Conservation (phyloP, 2,113 vertebrate species). For the Osmerus eperlanus region DNA sequence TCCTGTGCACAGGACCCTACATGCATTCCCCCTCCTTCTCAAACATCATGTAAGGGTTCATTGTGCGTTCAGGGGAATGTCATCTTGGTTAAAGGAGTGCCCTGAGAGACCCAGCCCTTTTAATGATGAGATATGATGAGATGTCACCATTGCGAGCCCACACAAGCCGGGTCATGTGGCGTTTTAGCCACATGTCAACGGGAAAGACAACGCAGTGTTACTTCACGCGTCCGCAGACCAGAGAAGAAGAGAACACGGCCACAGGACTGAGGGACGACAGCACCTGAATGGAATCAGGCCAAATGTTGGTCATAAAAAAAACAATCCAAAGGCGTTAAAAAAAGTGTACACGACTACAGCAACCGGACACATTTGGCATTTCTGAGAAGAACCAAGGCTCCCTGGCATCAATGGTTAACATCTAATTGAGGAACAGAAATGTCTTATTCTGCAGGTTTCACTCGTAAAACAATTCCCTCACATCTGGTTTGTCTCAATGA, state of each 20-base stretch:
- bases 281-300: too few species aligned
- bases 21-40: background rate
- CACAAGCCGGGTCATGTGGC: too few species aligned
- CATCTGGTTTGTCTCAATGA: background rate
- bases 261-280: background rate
- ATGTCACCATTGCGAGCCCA: too few species aligned
- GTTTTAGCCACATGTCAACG: too few species aligned
- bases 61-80: background rate
- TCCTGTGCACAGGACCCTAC: background rate
- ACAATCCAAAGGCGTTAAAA: too few species aligned
- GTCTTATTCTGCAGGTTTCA: background rate
- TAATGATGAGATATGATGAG: too few species aligned
- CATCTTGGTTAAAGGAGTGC: background rate
- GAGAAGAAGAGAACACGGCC: background rate
- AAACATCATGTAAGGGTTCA: background rate
- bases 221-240: too few species aligned
- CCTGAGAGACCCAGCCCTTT: too few species aligned
- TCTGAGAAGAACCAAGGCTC: background rate
- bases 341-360: too few species aligned
- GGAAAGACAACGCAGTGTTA: too few species aligned
- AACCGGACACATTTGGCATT: background rate
- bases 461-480: background rate
- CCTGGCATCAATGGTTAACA: background rate
- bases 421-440: too few species aligned
- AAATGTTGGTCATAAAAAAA: too few species aligned